Percentiles rank a stretch among this genome's conserved stretches.
phyloP scores from a whole-genome alignment of 53 echinoderm and acorn worm genomes.

The Echinometra lucunter region DNA sequence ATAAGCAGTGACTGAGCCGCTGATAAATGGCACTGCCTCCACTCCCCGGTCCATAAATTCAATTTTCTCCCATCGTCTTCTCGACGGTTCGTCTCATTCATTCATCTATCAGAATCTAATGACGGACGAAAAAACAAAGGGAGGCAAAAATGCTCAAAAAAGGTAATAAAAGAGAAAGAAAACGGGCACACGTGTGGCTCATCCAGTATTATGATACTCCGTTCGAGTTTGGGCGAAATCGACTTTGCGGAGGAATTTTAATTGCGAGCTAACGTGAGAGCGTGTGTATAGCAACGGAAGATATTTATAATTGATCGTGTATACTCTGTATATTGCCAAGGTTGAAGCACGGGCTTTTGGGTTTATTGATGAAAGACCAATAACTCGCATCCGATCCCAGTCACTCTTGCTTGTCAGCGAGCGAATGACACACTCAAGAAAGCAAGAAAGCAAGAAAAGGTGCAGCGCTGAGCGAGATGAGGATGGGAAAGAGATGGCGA shows the following conservation, averaged over 20 bases:
- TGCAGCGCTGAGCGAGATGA: neutral
- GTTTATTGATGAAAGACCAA: conserved; percentile 32
- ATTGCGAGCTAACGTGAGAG: neutral
- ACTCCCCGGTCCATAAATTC: conserved; percentile 2
- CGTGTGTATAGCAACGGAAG: conserved; percentile 26
- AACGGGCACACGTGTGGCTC: neutral
- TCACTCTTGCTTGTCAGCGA: neutral
- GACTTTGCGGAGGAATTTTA: neutral
- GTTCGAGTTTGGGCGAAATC: neutral
- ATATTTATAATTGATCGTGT: conserved; percentile 5
- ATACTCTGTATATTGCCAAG: conserved; percentile 5
- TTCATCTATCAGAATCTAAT: neutral
- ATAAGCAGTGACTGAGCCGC: neutral
- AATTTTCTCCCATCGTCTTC: neutral
- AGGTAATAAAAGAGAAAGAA: neutral
- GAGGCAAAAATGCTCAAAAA: neutral
- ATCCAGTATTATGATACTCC: conserved; percentile 29
- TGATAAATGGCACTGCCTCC: neutral
- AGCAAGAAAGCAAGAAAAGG: neutral
- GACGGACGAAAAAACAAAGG: neutral
- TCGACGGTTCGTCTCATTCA: neutral
- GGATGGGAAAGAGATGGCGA: neutral
- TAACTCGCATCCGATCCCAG: conserved; percentile 3
- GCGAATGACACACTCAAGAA: neutral
- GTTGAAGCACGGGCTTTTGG: neutral